Percentiles rank a stretch among this genome's conserved stretches.
Conservation (phyloP, 2,888 invertebrate species). For the Andricus curvator region DNA sequence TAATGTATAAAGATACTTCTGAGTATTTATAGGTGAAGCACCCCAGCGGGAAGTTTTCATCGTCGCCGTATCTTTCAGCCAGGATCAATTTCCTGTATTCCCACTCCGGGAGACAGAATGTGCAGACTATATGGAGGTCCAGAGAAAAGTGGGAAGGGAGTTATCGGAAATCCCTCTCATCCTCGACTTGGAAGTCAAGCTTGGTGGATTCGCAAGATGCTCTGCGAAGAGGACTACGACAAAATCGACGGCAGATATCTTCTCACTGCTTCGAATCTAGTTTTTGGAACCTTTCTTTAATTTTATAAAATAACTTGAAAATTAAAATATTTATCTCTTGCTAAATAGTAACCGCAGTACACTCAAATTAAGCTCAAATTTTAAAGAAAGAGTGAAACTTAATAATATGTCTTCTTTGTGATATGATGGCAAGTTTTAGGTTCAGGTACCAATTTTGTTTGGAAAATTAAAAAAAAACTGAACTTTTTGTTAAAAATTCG, state of each 20-base stretch:
- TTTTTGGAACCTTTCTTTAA: not conserved
- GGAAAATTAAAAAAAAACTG: too few relatives aligned
- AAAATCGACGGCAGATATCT: constrained; percentile 50
- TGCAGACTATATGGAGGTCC: constrained; percentile 20
- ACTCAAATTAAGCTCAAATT: too few relatives aligned
- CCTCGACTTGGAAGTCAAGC: constrained; percentile 49
- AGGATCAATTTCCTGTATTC: constrained; percentile 60
- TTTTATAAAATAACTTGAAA: too few relatives aligned
- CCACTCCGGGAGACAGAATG: constrained; percentile 41
- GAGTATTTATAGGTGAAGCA: constrained; percentile 17
- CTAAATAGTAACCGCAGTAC: too few relatives aligned
- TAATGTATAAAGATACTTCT: constrained; percentile 31
- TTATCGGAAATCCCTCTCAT: constrained; percentile 59
- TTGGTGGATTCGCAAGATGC: constrained; percentile 44
- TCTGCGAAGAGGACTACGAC: constrained; percentile 36
- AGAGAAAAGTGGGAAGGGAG: constrained; percentile 36
- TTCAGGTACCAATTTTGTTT: too few relatives aligned
- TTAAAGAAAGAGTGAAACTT: too few relatives aligned
- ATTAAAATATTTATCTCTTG: too few relatives aligned
- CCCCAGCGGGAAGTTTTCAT: constrained; percentile 54
- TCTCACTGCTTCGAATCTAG: constrained; percentile 45
- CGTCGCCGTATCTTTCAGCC: constrained; percentile 52
- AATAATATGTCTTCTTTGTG: too few relatives aligned
- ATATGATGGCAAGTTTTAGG: too few relatives aligned
- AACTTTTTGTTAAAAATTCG: too few relatives aligned